Base-by-base conservation (phyloP, 2,888 invertebrate species). In the Linyphia triangularis region DNA sequence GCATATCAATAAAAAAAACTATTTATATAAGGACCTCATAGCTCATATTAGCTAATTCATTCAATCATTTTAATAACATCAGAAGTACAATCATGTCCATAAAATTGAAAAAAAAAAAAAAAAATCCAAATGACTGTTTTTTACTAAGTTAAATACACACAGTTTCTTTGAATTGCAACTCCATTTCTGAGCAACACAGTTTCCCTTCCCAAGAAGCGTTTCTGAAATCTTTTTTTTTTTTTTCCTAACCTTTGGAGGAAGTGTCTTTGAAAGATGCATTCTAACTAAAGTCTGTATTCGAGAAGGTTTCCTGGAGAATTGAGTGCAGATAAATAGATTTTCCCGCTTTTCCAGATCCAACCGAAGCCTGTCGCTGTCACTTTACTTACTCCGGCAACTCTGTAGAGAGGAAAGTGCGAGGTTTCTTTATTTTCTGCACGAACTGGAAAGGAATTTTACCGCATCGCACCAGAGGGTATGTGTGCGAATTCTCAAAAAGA, bases 271-370 rank as follows among this genome's bases (percentile, higher is more conserved):
- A 63, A 63, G 63, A 37, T 16, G 37, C 61, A 63, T 61, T 75
- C 63, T 9, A 77, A 33, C 19, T 61, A 37, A 33, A 63, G 37
- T 22, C 61, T 33, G 59, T 57, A 57, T 30, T 57, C 57, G 22
- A 63, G 40, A 77, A 61, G 40, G 40, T 22, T 61, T 77, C 63
- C 40, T 61, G 40, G 40, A 37, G 61, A 77, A 77, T 77, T 77
- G 63, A 77, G 77, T 63, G 61, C 19, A 63, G 77, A 61, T 77
- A 77, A 77, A 77, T 63, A 77, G 77, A 77, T 77, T 77, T 77
- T 63, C 40, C 63, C 26, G 13, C 63, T 61, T 37, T 51, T 51
- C 40, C 63, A 26, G 3, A 57, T 33, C 40, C 22, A 2, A 77
- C 61, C 40, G 63, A 40, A 77, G 63, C 16, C 77, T 77, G 77